Conservation (phyloP, 1,140 invertebrate genomes). For the Trichonephila inaurata region DNA sequence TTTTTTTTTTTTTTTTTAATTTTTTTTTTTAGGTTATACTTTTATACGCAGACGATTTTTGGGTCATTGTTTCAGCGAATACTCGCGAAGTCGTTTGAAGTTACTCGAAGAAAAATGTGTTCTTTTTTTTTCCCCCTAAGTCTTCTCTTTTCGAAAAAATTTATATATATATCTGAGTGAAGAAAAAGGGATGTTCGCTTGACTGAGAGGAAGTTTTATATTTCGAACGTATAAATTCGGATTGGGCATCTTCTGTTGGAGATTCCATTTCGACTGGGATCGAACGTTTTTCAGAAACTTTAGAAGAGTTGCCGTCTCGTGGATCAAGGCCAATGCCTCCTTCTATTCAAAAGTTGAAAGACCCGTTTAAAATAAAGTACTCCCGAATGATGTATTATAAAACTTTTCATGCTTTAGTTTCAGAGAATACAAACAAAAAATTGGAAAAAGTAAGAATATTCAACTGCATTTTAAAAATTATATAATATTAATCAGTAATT, state of each 20-base stretch:
- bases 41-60: constrained; percentile 72
- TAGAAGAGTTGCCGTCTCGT: not conserved
- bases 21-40: constrained; percentile 16
- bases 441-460: too few relatives aligned
- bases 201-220: constrained; percentile 52
- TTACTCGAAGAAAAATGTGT: constrained; percentile 62
- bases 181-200: constrained; percentile 41
- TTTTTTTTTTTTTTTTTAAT: not conserved
- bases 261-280: constrained; percentile 26
- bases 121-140: not conserved
- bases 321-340: not conserved
- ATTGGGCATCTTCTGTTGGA: constrained; percentile 22
- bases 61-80: constrained; percentile 75
- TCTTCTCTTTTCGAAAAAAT: constrained; percentile 7
- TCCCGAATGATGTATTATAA: not conserved
- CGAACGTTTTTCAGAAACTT: constrained; percentile 42
- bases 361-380: not conserved
- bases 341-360: not conserved
- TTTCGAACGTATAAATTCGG: constrained; percentile 39
- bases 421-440: too few relatives aligned
- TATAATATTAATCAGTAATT: too few relatives aligned
- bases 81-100: constrained; percentile 72
- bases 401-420: too few relatives aligned
- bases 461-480: too few relatives aligned
- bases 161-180: not conserved